A percentile compares a stretch with the other conserved stretches of the same genome.
Conservation (phyloP, 2,797 vertebrate genomes). For the Dendrocincla fuliginosa region DNA sequence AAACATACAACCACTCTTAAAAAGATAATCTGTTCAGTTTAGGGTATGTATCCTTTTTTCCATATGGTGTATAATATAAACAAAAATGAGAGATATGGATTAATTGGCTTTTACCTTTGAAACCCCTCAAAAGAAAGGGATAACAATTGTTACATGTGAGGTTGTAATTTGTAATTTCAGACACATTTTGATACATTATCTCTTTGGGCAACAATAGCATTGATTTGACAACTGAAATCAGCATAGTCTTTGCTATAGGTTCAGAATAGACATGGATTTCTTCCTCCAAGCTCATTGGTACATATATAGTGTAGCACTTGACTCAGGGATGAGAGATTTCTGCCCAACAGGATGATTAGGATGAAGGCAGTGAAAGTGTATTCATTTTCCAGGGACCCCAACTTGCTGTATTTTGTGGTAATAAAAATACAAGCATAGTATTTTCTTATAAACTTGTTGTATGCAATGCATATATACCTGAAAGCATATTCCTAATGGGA, state of each 20-base stretch:
- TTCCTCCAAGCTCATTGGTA: not conserved
- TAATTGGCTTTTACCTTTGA: not conserved
- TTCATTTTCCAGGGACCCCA: not conserved
- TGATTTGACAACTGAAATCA: not conserved
- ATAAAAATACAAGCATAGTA: not conserved
- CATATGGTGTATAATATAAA: not conserved
- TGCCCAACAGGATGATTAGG: not conserved
- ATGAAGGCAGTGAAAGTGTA: not conserved
- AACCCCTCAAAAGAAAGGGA: not conserved
- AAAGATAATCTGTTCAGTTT: not conserved
- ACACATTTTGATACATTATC: not conserved
- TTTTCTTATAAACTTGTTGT: not conserved
- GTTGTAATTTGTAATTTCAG: not conserved
- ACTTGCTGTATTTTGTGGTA: not conserved
- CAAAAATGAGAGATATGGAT: not conserved
- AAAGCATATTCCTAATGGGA: not conserved
- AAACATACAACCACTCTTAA: rapidly evolving
- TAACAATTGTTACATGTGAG: not conserved
- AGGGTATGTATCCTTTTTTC: not conserved
- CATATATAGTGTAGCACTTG: not conserved
- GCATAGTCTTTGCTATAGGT: not conserved
- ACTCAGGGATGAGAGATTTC: not conserved
- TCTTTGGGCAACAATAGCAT: not conserved
- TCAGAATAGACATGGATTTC: not conserved
- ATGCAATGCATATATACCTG: rapidly evolving